Base-by-base conservation (phyloP, 2,113 vertebrate species). In the Fregetta grallaria region DNA sequence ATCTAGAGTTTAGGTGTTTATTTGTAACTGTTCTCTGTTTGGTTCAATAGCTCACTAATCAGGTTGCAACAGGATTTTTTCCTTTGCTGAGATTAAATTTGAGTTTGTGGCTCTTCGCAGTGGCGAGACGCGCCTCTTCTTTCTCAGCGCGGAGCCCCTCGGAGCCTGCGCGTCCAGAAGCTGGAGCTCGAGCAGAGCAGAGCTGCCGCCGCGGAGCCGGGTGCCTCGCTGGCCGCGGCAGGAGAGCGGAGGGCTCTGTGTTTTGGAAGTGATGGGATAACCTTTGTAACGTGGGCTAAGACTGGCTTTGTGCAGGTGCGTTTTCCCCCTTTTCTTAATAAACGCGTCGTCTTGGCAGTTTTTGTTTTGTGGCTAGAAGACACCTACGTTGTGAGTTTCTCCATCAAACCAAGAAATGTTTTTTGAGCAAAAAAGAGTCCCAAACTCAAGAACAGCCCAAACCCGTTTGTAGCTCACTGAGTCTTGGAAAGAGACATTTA, bases 1-100 rank as follows among this genome's bases (percentile, higher is more conserved):
- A 8, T 3, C 7, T 0, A 6, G 29, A 29, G 2, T 22, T n/a
- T 10, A 3, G 15, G 21, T 7, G 0, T 5, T 32, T 16, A 1
- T 7, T 3, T 27, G 38, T 8, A 20, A 1, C 50, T 11, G 12
- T 4, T 45, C 45, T 10, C 34, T 20, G 5, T 22, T 29, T 14
- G 12, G 3, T 10, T n/a, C 1, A 0, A 0, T 12, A 0, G 7
- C 3, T 15, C 3, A 7, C 12, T 34, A 3, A 25, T 6, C 10
- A 1, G 21, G 25, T 6, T 3, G 68, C 47, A 49, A 3, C 5
- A 2, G 23, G 42, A 9, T 7, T 19, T 25, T 25, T 47, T 7
- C n/a, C 49, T 42, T 34, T 3, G 56, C 10, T 1, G 2, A 21
- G 45, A 0, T 4, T 5, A 23, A 11, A 2, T 9, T 18, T 7